Conservation (phyloP, 2,888 invertebrate species). For the Ophioninae sp. region DNA sequence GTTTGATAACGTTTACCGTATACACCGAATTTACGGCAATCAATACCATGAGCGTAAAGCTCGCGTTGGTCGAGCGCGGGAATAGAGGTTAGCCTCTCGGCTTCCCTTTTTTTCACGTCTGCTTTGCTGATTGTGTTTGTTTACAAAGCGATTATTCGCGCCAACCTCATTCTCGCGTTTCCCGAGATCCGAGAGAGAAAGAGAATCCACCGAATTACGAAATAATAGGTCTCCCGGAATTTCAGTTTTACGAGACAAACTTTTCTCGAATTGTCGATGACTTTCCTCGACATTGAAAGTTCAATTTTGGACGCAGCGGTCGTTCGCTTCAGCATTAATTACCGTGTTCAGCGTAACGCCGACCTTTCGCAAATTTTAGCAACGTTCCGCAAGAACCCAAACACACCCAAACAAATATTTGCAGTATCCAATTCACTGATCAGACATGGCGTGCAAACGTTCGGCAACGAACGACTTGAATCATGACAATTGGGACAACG, state of each 20-base stretch:
- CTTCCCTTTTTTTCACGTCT: slow-evolving; percentile 21
- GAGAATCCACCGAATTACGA: not conserved
- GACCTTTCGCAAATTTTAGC: too few relatives aligned
- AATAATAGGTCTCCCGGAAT: not conserved
- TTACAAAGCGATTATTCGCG: slow-evolving; percentile 25
- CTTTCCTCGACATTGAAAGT: too few relatives aligned
- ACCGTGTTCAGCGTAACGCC: too few relatives aligned
- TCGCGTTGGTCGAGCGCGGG: slow-evolving; percentile 16
- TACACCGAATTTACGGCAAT: not conserved
- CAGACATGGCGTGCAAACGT: slow-evolving; percentile 88
- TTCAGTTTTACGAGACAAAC: not conserved
- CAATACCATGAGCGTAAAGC: slow-evolving; percentile 6
- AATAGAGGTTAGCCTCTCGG: slow-evolving; percentile 49
- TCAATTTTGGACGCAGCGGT: too few relatives aligned
- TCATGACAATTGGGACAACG: slow-evolving; percentile 93
- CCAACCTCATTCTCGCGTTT: not conserved
- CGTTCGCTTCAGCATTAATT: too few relatives aligned
- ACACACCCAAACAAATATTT: not conserved
- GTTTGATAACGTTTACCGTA: not conserved
- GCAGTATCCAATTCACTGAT: slow-evolving; percentile 9
- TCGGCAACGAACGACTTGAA: slow-evolving; percentile 89
- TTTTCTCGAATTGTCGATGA: too few relatives aligned
- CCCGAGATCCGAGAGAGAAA: not conserved
- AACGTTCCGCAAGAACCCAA: too few relatives aligned
- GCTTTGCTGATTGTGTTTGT: slow-evolving; percentile 35